A percentile compares a stretch with the other conserved stretches of the same genome.
These are phyloP conservation scores for Corythornis vintsioides DNA, from an alignment of 2,113 vertebrate genomes.

Conservation along the genomic window DNA sequence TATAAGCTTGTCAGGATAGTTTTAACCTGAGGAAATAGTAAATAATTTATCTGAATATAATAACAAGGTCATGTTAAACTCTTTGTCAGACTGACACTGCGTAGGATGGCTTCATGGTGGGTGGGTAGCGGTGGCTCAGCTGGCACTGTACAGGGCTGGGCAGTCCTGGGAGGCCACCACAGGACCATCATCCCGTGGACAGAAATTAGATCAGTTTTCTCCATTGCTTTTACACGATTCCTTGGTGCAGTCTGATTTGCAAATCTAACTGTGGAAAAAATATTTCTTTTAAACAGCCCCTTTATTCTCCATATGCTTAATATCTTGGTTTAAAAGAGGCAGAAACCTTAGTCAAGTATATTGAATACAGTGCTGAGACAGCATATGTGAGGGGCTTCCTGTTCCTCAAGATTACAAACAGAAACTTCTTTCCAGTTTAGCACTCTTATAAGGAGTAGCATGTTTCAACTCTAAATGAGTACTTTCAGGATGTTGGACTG, in stretches of 20 bases:
- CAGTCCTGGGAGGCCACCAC: background rate
- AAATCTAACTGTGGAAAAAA: background rate
- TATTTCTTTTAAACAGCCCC: background rate
- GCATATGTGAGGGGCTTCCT: background rate
- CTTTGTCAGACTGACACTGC: background rate
- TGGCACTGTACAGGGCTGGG: background rate
- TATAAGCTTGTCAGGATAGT: background rate
- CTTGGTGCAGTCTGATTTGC: background rate
- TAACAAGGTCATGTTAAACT: background rate
- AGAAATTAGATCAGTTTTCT: background rate
- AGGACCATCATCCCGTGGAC: background rate
- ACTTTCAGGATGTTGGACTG: background rate
- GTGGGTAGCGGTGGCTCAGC: background rate
- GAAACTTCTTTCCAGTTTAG: background rate
- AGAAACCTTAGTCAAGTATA: background rate
- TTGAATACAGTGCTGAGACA: background rate
- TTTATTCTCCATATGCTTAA: background rate
- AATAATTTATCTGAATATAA: slow-evolving; percentile 31
- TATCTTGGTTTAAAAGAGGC: background rate
- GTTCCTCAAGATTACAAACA: background rate
- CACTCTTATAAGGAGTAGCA: background rate
- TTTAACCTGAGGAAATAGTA: background rate
- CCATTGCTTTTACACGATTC: background rate
- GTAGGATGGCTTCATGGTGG: background rate
- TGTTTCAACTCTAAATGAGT: background rate